Conservation (phyloP, 2,113 vertebrate species). For the Machaerirhynchus nigripectus region DNA sequence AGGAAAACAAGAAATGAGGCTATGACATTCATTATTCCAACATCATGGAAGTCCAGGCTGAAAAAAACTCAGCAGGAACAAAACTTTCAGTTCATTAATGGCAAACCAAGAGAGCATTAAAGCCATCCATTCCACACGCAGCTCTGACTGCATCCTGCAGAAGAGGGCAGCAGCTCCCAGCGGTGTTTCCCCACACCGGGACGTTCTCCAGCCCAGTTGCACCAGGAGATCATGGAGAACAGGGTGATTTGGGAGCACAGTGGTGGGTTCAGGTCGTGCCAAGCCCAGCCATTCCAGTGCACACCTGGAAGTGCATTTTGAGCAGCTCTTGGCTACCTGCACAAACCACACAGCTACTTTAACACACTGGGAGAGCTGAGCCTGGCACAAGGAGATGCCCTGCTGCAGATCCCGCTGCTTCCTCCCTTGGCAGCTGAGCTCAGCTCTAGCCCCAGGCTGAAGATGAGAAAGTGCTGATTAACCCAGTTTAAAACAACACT, state of each 20-base stretch:
- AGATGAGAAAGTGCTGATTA: neutral
- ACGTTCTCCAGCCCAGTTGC: neutral
- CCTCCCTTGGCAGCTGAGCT: neutral
- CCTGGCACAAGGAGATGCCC: neutral
- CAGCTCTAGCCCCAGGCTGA: neutral
- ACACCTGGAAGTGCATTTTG: neutral
- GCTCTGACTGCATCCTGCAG: neutral
- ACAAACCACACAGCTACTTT: rapidly evolving
- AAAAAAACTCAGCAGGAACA: neutral
- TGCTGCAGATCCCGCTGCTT: neutral
- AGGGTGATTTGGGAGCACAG: neutral
- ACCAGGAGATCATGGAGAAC: rapidly evolving
- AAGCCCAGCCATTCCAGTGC: rapidly evolving
- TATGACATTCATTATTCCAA: neutral
- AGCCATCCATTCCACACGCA: neutral
- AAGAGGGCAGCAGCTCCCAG: neutral
- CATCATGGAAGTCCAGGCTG: neutral
- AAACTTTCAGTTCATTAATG: neutral
- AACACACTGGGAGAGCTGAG: neutral
- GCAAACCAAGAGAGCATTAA: neutral
- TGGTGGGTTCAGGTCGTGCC: rapidly evolving
- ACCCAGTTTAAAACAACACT: neutral
- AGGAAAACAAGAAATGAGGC: neutral
- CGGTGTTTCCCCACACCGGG: neutral
- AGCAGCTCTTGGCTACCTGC: neutral